Conservation (phyloP, 2,797 vertebrate genomes). For the Premnoplex brunnescens region DNA sequence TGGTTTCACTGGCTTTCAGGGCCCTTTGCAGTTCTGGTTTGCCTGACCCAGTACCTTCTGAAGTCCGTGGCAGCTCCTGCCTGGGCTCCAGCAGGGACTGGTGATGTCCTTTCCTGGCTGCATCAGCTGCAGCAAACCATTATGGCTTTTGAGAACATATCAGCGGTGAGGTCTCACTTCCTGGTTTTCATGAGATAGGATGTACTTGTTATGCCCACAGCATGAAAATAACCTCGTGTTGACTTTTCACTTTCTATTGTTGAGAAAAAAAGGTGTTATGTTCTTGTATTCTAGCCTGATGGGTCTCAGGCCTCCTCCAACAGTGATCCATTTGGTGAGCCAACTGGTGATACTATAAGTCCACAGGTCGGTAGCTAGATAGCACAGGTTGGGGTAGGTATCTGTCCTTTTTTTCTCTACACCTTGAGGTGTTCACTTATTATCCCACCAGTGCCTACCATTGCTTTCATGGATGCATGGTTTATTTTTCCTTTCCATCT, state of each 20-base stretch:
- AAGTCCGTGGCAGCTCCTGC: not conserved
- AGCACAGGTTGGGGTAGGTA: conserved; percentile 98
- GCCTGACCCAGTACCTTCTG: not conserved
- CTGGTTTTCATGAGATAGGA: conserved; percentile 53
- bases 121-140: not conserved
- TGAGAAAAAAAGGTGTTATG: conserved; percentile 80
- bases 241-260: conserved; percentile 69
- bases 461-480: conserved; percentile 52
- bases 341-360: conserved; percentile 93
- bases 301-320: conserved; percentile 95
- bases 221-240: conserved; percentile 70
- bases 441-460: conserved; percentile 48
- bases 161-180: not conserved
- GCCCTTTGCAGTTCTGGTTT: not conserved
- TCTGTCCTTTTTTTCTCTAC: conserved; percentile 80
- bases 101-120: not conserved
- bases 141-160: not conserved
- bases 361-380: conserved; percentile 99
- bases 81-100: conserved; percentile 1
- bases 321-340: conserved; percentile 92
- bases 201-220: conserved; percentile 57
- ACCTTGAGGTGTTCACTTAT: conserved; percentile 61
- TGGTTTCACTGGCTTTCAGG: not conserved
- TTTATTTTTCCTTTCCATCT: conserved; percentile 11
- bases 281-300: conserved; percentile 89